Base-by-base conservation (phyloP, 2,113 vertebrate genomes). In the Mobula birostris region DNA sequence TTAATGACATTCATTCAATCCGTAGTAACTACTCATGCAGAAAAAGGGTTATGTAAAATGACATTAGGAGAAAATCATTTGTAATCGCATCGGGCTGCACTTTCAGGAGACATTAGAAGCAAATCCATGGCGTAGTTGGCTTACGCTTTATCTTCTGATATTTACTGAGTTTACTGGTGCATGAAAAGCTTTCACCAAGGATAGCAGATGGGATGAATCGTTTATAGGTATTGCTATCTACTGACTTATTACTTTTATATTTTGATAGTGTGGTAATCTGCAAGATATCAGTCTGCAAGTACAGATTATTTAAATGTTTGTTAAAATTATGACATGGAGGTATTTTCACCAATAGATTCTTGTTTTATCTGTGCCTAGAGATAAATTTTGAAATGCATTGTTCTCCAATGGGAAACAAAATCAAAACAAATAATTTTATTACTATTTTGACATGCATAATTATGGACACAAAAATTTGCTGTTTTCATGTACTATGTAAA, bases 41-140 rank as follows among this genome's bases (percentile, higher is more conserved):
- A 98, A 98, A 98, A 98, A 97, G 97, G 97, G 97, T 97, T 97
- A 97, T 98, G 97, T 98, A 98, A 98, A 98, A 97, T 97, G 97
- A 97, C 97, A 97, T 98, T 97, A 97, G 97, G 97, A 97, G 97
- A 97, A 98, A 98, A 98, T 98, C 97, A 97, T 98, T 97, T 98
- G 97, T 98, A 98, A 98, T 97, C 96, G 97, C 97, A 98, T 98
- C 96, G 95, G 97, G 96, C 97, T 97, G 97, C 97, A 97, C 97
- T 97, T 97, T 97, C 97, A 97, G 97, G 97, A 97, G 97, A 98
- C 97, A 97, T 98, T 98, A 98, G 97, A 96, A 97, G 97, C 97
- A 98, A 98, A 98, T 97, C 97, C 97, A 95, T 98, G 96, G 97
- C 95, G 96, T 97, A 97, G 97, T 97, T 96, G 97, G 97, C 97